Evolutionary conservation across 2,888 invertebrate genomes (phyloP).

Genomic region (Eremobia ochroleuca): DNA sequence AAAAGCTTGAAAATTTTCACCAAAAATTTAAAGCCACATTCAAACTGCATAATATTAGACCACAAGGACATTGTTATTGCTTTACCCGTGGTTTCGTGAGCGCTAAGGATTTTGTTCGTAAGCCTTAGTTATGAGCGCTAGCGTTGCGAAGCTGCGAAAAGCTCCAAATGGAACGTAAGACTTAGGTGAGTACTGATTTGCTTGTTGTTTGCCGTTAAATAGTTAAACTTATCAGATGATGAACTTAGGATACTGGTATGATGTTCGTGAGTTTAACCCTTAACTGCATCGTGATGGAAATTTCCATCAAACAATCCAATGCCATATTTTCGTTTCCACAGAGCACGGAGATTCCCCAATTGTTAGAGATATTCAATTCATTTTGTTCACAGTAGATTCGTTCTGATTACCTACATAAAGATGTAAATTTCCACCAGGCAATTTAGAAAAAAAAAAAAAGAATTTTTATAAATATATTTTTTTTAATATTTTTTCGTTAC

Average conservation of each 20-base stretch:
- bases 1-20: slow-evolving; percentile 12
- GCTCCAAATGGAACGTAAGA: not conserved
- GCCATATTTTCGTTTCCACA: too few relatives aligned
- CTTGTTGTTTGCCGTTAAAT: slow-evolving; percentile 11
- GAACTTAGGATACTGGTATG: not conserved
- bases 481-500: too few relatives aligned
- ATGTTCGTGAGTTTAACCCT: too few relatives aligned
- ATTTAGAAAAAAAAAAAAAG: too few relatives aligned
- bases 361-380: too few relatives aligned
- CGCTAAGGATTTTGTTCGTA: slow-evolving; percentile 8
- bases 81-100: not conserved
- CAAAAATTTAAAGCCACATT: not conserved
- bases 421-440: too few relatives aligned
- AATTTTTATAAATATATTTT: too few relatives aligned
- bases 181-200: slow-evolving; percentile 7
- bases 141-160: slow-evolving; percentile 14
- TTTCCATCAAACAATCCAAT: too few relatives aligned
- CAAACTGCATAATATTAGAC: slow-evolving; percentile 18
- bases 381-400: too few relatives aligned
- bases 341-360: too few relatives aligned
- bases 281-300: too few relatives aligned
- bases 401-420: too few relatives aligned
- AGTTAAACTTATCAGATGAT: slow-evolving; percentile 16
- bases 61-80: slow-evolving; percentile 20
- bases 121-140: slow-evolving; percentile 38